These are phyloP conservation scores for Papilio glaucus DNA, from an alignment of 1,140 invertebrate species.

Conservation along the genomic window DNA sequence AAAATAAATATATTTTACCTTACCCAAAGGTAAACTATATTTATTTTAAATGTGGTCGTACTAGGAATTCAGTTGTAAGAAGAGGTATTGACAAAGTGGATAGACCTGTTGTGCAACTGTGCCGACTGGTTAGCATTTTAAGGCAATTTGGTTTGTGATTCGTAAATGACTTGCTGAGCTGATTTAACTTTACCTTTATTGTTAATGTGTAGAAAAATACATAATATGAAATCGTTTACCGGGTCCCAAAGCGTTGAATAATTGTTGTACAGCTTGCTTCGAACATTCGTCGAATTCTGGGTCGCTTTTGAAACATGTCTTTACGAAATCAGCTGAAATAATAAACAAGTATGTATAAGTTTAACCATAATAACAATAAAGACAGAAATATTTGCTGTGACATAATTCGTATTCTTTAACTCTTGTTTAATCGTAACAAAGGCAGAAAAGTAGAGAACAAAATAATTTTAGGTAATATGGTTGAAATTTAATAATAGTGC, in stretches of 20 bases:
- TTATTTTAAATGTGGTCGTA: background rate
- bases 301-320: slow-evolving; percentile 86
- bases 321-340: slow-evolving; percentile 86
- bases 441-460: background rate
- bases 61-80: background rate
- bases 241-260: slow-evolving; percentile 85
- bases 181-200: background rate
- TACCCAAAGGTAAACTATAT: too few species aligned
- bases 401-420: background rate
- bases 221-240: slow-evolving; percentile 55
- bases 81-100: background rate
- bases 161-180: too few species aligned
- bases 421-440: background rate
- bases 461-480: too few species aligned
- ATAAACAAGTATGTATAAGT: slow-evolving; percentile 36
- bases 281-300: slow-evolving; percentile 86
- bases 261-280: slow-evolving; percentile 84
- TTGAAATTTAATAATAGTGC: too few species aligned
- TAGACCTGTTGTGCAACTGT: too few species aligned
- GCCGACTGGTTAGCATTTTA: too few species aligned
- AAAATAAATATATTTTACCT: too few species aligned
- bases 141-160: too few species aligned
- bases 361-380: slow-evolving; percentile 25
- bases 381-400: background rate
- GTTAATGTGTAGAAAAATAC: slow-evolving; percentile 18